Percentiles rank a stretch among this genome's conserved stretches.
Conservation (phyloP, 2,888 invertebrate species). For the Pteria penguin region DNA sequence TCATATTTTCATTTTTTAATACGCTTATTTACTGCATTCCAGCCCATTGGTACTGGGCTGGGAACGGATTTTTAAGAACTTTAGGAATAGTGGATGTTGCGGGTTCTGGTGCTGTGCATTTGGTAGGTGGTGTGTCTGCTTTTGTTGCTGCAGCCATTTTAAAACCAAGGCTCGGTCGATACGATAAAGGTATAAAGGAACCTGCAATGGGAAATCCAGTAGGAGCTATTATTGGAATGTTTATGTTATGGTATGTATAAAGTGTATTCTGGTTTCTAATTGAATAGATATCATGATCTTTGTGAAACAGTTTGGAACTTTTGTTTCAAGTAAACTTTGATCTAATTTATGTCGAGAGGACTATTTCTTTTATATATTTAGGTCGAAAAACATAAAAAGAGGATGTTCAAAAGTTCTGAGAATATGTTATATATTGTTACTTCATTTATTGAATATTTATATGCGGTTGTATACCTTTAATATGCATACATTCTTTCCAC, state of each 20-base stretch:
- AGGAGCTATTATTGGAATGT: slow-evolving; percentile 75
- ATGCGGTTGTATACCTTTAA: no score
- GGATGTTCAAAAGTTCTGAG: no score
- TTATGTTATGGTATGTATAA: slow-evolving; percentile 77
- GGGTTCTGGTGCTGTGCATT: slow-evolving; percentile 79
- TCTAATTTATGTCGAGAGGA: no score
- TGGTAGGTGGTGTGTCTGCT: slow-evolving; percentile 76
- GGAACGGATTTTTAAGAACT: slow-evolving; percentile 68
- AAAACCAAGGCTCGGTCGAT: slow-evolving; percentile 73
- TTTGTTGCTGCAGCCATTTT: slow-evolving; percentile 75
- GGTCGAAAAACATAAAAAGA: no score
- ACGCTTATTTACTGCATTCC: slow-evolving; percentile 78
- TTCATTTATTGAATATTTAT: no score
- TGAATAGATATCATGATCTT: no score
- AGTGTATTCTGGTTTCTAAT: no score
- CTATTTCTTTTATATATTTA: no score
- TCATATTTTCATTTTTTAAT: slow-evolving; percentile 74
- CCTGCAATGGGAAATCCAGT: slow-evolving; percentile 72
- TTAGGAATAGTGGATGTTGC: slow-evolving; percentile 70
- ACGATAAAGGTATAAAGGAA: slow-evolving; percentile 51
- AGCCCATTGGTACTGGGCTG: slow-evolving; percentile 80
- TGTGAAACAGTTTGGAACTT: no score
- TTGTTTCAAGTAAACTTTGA: no score
- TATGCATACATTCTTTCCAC: no score
- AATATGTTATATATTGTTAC: no score